Conservation (phyloP, 2,888 invertebrate species). For the Priocnemis perturbator region DNA sequence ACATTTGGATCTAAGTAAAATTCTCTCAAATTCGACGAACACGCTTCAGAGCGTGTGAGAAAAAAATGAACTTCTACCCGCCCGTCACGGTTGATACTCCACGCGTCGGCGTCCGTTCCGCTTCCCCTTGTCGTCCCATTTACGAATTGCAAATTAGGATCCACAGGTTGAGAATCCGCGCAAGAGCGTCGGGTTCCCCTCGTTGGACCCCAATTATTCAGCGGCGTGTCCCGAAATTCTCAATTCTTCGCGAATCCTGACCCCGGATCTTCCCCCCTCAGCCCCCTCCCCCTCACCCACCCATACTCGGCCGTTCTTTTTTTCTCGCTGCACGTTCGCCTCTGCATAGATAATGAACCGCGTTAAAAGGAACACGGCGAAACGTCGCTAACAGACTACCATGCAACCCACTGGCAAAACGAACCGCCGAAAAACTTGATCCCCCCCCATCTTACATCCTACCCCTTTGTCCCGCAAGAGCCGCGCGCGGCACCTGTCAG, state of each 20-base stretch:
- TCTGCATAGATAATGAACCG: slow-evolving; percentile 59
- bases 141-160: slow-evolving; percentile 10
- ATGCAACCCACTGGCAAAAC: background rate
- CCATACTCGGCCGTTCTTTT: slow-evolving; percentile 14
- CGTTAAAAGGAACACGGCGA: slow-evolving; percentile 14
- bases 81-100: background rate
- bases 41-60: no score
- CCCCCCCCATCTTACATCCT: slow-evolving; percentile 35
- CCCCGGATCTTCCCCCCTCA: slow-evolving; percentile 17
- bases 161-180: slow-evolving; percentile 44
- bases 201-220: slow-evolving; percentile 48
- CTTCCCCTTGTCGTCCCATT: background rate
- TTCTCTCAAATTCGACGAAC: no score
- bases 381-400: background rate
- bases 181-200: slow-evolving; percentile 22
- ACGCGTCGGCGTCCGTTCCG: no score
- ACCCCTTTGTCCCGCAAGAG: slow-evolving; percentile 14
- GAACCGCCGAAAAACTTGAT: slow-evolving; percentile 37
- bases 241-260: slow-evolving; percentile 46
- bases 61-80: background rate
- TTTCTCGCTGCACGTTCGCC: slow-evolving; percentile 28
- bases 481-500: slow-evolving; percentile 8
- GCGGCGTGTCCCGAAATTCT: slow-evolving; percentile 45
- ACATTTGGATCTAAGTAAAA: no score
- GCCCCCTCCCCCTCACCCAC: slow-evolving; percentile 2